phyloP scores from a whole-genome alignment of 2,888 invertebrate genomes.

The Glaucopsyche alexis region DNA sequence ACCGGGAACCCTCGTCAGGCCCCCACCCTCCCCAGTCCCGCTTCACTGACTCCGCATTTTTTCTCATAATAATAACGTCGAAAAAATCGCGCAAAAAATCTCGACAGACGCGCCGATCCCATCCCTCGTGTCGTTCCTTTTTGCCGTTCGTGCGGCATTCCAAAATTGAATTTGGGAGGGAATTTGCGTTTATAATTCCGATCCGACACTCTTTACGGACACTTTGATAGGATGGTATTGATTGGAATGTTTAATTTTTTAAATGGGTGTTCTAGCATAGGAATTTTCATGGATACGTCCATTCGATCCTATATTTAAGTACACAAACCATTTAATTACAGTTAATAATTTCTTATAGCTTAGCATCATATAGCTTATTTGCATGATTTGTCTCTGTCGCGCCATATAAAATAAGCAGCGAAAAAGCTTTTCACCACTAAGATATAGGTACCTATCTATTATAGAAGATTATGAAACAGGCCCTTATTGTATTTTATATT shows the following conservation, averaged over 20 bases:
- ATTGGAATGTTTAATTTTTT: conserved; percentile 9
- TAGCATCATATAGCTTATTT: too few relatives aligned
- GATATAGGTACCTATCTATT: too few relatives aligned
- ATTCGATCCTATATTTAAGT: neutral
- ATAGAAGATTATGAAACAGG: too few relatives aligned
- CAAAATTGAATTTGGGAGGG: conserved; percentile 56
- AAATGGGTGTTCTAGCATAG: neutral
- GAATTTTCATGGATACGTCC: neutral
- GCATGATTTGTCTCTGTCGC: too few relatives aligned
- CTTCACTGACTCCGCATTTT: conserved; percentile 79
- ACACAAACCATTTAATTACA: too few relatives aligned
- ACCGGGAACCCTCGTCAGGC: conserved; percentile 78
- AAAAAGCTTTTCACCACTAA: too few relatives aligned
- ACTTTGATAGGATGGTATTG: conserved; percentile 16
- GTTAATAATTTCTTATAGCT: too few relatives aligned
- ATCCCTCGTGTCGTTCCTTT: conserved; percentile 65
- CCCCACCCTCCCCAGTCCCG: conserved; percentile 74
- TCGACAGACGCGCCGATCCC: conserved; percentile 72
- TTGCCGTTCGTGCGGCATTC: conserved; percentile 54
- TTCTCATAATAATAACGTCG: conserved; percentile 79
- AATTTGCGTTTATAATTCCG: conserved; percentile 31
- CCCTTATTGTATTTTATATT: too few relatives aligned
- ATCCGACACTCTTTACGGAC: conserved; percentile 3
- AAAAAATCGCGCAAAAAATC: conserved; percentile 79
- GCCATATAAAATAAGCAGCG: too few relatives aligned